Base-by-base conservation (phyloP, 2,113 vertebrate species). In the Rallus limicola region DNA sequence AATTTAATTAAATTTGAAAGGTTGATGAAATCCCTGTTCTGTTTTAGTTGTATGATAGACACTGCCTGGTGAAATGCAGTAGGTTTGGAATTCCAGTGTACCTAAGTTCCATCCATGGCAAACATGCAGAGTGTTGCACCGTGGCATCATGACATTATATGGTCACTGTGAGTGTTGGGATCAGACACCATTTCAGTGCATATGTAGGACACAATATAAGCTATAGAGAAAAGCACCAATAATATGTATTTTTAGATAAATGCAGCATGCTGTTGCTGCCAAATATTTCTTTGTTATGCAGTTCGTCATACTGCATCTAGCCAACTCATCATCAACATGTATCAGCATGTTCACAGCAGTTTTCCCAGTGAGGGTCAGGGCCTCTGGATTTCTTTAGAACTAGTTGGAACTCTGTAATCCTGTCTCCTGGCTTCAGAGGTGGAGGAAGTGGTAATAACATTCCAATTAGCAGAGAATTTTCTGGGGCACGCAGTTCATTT, bases 221-320 rank as follows among this genome's bases (percentile, higher is more conserved):
- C 33, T 60, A 48, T 33, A 60, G 53, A 28, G 55, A 60, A 72
- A 81, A 81, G 42, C 83, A 91, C 38, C 72, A 53, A 10, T 78
- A 88, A 68, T 79, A 56, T 46, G 75, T 77, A 67, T 93, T 87
- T 67, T 93, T 75, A 65, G 93, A 81, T 92, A 92, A 78, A 86
- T 2, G 11, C 56, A 48, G 59, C 6, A 7, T 67, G 34, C 42
- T 52, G 34, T 74, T 84, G 76, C 90, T 88, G 93, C 88, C 90
- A 94, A 64, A 53, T 90, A 71, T 75, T 70, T 60, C 93, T 93
- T 96, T 92, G 85, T 95, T 86, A 65, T 23, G 52, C 80, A 72
- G 34, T 96, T 95, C 93, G 82, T 94, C 90, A 25, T 14, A 53
- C 68, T 84, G 76, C 82, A 92, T 48, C 18, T 85, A 88, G 93